A percentile compares a stretch with the other conserved stretches of the same genome.
phyloP scores from a whole-genome alignment of 2,797 vertebrate genomes.

The Chrosomus eos region DNA sequence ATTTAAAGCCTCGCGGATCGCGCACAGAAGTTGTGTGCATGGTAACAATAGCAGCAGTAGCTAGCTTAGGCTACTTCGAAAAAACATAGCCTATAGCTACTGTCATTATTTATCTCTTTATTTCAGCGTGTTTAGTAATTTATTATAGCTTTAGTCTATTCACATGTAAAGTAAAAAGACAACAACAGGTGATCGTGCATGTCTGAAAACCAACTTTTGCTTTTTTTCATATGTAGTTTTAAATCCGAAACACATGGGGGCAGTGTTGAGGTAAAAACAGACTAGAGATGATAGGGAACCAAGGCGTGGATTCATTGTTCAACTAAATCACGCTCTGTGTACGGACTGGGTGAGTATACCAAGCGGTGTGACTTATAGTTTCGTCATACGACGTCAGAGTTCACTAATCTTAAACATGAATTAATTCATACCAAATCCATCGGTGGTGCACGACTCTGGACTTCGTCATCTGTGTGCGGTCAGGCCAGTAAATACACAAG shows the following conservation, averaged over 20 bases:
- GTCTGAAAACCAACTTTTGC: background rate
- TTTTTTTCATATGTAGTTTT: background rate
- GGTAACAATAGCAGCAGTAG: background rate
- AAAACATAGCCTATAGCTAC: background rate
- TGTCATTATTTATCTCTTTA: background rate
- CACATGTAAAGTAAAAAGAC: background rate
- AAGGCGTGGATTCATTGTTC: constrained; percentile 57
- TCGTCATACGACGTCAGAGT: constrained; percentile 78
- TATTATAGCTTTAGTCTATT: background rate
- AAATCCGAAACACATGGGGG: constrained; percentile 71
- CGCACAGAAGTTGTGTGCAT: background rate
- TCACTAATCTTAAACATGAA: constrained; percentile 60
- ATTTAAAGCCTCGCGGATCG: background rate
- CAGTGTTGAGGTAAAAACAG: constrained; percentile 66
- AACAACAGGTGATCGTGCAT: background rate
- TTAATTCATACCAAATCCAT: constrained; percentile 16
- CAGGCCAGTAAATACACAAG: background rate
- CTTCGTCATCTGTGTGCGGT: background rate
- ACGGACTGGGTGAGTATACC: constrained; percentile 52
- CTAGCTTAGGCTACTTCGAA: background rate
- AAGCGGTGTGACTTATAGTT: constrained; percentile 59
- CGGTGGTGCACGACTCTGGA: constrained; percentile 18
- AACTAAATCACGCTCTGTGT: constrained; percentile 55
- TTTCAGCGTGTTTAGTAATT: background rate
- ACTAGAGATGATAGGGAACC: constrained; percentile 7